Evolutionary conservation across 92 coral and sea anemone genomes (phyloP).

Genomic region (Muricea muricata): DNA sequence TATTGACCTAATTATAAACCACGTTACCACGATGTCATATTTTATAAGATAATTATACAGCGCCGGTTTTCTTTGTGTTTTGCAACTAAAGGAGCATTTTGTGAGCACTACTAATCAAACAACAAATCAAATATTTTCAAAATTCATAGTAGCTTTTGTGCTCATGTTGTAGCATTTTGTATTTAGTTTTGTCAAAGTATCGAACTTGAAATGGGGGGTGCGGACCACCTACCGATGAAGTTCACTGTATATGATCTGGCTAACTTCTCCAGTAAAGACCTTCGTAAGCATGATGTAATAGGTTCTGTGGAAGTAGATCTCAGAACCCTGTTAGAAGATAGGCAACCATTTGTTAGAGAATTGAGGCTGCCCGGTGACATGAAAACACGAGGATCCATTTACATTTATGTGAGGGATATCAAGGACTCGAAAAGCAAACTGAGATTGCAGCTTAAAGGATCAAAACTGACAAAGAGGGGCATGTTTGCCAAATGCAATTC

Average conservation of each 20-base stretch:
- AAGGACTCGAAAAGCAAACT: slow-evolving; percentile 68
- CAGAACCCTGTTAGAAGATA: slow-evolving; percentile 65
- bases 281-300: slow-evolving; percentile 93
- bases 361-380: slow-evolving; percentile 91
- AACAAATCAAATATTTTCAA: no score
- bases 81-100: no score
- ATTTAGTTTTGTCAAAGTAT: slow-evolving; percentile 88
- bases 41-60: no score
- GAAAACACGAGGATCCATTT: slow-evolving; percentile 85
- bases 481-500: slow-evolving; percentile 88
- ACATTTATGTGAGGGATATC: slow-evolving; percentile 74
- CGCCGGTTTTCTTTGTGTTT: no score
- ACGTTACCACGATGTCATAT: no score
- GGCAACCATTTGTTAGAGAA: slow-evolving; percentile 71
- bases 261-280: slow-evolving; percentile 94
- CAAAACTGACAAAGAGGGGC: slow-evolving; percentile 77
- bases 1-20: no score
- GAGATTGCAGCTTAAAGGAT: slow-evolving; percentile 77
- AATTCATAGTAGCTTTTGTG: no score
- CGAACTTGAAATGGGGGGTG: slow-evolving; percentile 75
- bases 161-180: no score
- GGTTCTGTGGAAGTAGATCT: slow-evolving; percentile 86
- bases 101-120: no score
- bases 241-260: slow-evolving; percentile 95
- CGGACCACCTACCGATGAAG: slow-evolving; percentile 72